Conservation (phyloP, 1,140 invertebrate genomes). For the Sinella curviseta region DNA sequence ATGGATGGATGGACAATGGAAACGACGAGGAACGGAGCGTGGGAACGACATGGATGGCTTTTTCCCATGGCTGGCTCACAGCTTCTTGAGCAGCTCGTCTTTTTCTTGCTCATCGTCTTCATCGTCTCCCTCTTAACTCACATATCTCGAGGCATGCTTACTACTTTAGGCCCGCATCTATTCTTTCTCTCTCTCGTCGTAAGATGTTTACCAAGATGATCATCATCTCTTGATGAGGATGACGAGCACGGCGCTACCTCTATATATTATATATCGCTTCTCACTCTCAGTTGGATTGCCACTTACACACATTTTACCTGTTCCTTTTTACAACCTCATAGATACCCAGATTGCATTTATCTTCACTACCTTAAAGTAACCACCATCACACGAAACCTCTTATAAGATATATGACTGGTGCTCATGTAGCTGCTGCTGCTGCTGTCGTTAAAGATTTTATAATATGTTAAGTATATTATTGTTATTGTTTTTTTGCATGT, state of each 20-base stretch:
- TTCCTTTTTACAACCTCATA: conserved; percentile 5
- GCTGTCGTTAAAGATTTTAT: not conserved
- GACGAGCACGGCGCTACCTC: conserved; percentile 8
- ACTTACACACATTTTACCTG: conserved; percentile 10
- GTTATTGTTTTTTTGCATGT: not conserved
- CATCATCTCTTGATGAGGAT: conserved; percentile 24
- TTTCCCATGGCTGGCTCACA: conserved; percentile 41
- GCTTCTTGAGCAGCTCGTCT: conserved; percentile 19
- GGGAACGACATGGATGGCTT: conserved; percentile 38
- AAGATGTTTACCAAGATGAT: conserved; percentile 26
- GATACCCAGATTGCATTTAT: conserved; percentile 2
- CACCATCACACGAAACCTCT: not conserved
- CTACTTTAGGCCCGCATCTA: not conserved
- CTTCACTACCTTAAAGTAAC: not conserved
- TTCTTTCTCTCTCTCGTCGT: not conserved
- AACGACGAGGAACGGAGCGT: conserved; percentile 37
- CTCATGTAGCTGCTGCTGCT: not conserved
- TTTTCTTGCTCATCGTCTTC: conserved; percentile 26
- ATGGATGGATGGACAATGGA: conserved; percentile 24
- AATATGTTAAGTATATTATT: not conserved
- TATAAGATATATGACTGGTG: not conserved
- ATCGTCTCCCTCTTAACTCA: not conserved
- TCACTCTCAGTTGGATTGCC: not conserved
- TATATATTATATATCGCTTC: not conserved
- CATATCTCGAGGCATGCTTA: not conserved